phyloP scores from a whole-genome alignment of 2,113 vertebrate genomes.

The Engystomops pustulosus region DNA sequence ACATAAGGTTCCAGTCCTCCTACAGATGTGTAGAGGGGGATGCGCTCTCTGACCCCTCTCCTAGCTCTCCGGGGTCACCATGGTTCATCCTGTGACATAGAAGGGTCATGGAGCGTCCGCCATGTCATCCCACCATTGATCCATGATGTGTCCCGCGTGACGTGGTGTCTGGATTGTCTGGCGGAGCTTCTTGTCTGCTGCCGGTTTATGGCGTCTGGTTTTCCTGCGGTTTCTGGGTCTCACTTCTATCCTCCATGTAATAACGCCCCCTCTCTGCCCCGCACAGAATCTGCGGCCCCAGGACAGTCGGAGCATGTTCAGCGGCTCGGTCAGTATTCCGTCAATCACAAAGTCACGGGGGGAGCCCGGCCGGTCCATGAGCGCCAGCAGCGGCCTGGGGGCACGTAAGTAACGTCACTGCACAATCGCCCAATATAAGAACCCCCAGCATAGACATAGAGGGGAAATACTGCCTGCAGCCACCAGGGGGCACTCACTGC shows the following conservation, averaged over 20 bases:
- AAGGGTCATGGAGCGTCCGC: too few relatives aligned
- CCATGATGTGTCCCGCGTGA: constrained; percentile 22
- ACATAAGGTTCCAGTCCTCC: too few relatives aligned
- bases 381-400: constrained; percentile 93
- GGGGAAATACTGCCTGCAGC: neutral
- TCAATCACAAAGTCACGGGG: constrained; percentile 92
- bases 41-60: too few relatives aligned
- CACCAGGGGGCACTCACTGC: too few relatives aligned
- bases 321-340: constrained; percentile 96
- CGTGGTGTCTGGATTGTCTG: neutral
- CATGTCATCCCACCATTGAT: neutral
- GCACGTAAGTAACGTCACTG: constrained; percentile 89
- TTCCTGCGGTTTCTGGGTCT: too few relatives aligned
- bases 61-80: too few relatives aligned
- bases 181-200: neutral
- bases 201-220: too few relatives aligned
- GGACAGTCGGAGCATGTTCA: constrained; percentile 92
- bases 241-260: too few relatives aligned
- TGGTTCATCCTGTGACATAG: too few relatives aligned
- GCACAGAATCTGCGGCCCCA: constrained; percentile 90
- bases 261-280: constrained; percentile 56
- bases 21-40: too few relatives aligned
- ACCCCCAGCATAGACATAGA: too few relatives aligned
- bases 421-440: too few relatives aligned
- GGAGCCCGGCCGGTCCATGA: constrained; percentile 96